These are phyloP conservation scores for Gastrophryne carolinensis DNA, from an alignment of 2,797 vertebrate species.

Conservation along the genomic window DNA sequence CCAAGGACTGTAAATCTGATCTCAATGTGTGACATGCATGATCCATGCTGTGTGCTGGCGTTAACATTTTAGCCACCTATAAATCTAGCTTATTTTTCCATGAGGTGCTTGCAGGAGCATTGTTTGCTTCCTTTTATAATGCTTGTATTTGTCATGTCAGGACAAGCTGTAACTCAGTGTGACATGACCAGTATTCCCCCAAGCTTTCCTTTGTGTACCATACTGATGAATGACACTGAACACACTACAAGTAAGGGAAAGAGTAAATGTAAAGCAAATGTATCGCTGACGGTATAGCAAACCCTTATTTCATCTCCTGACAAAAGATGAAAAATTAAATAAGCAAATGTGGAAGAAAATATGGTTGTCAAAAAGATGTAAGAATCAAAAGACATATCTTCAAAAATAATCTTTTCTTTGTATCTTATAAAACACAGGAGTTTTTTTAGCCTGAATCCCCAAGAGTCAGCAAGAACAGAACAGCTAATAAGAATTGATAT, in stretches of 20 bases:
- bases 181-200: conserved; percentile 39
- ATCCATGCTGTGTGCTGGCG: not conserved
- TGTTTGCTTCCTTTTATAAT: conserved; percentile 38
- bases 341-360: not conserved
- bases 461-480: no score
- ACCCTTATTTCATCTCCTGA: not conserved
- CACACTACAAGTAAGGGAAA: not conserved
- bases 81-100: conserved; percentile 22
- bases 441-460: no score
- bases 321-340: not conserved
- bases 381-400: not conserved
- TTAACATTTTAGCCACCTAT: conserved; percentile 5
- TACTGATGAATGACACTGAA: conserved; percentile 37
- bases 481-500: no score
- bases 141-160: conserved; percentile 36
- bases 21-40: not conserved
- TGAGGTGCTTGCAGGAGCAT: conserved; percentile 21
- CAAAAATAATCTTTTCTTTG: not conserved
- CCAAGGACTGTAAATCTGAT: not conserved
- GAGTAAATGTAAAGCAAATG: not conserved
- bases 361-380: not conserved
- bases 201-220: conserved; percentile 29
- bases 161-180: conserved; percentile 42
- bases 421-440: no score
- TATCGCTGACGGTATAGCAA: not conserved